phyloP scores from a whole-genome alignment of 2,113 vertebrate species.

The Mesitornis unicolor region DNA sequence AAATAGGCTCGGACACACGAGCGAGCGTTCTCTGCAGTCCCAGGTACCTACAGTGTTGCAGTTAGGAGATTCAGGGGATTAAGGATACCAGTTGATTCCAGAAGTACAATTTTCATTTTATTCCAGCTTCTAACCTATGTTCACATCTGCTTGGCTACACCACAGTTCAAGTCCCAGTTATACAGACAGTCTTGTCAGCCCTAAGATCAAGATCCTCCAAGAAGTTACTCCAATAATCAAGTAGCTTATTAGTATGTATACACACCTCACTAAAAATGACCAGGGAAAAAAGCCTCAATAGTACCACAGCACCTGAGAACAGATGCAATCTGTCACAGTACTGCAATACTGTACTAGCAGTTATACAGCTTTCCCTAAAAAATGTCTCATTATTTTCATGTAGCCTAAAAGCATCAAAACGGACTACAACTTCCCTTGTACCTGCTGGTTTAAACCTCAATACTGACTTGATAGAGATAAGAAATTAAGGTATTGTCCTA shows the following conservation, averaged over 20 bases:
- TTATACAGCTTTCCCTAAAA: not conserved
- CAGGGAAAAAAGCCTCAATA: not conserved
- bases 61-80: not conserved
- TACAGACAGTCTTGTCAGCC: not conserved
- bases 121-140: not conserved
- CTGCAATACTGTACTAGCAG: not conserved
- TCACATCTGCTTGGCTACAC: not conserved
- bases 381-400: not conserved
- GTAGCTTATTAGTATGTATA: not conserved
- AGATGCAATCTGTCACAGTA: not conserved
- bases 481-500: not conserved
- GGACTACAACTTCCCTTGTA: not conserved
- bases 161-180: not conserved
- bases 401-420: not conserved
- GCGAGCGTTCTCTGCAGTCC: conserved; percentile 95
- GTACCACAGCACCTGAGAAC: not conserved
- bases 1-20: conserved; percentile 97
- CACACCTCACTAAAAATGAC: not conserved
- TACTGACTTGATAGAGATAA: not conserved
- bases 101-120: not conserved
- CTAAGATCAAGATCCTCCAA: not conserved
- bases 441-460: not conserved
- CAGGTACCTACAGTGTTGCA: conserved; percentile 81
- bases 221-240: not conserved
- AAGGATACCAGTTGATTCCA: not conserved